phyloP scores from a whole-genome alignment of 2,888 invertebrate genomes.

The Yponomeuta evonymella region DNA sequence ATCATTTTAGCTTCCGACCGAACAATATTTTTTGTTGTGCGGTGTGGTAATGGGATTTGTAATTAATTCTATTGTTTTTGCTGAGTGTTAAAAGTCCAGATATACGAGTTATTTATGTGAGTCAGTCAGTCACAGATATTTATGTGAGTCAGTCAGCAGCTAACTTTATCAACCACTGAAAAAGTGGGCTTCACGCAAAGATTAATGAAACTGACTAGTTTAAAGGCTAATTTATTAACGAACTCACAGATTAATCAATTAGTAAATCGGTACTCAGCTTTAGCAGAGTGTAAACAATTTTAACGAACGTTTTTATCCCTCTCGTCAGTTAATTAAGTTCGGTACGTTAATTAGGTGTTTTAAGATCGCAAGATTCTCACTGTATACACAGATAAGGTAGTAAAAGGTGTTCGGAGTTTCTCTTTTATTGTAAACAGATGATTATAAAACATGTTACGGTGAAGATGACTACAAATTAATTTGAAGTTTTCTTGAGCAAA shows the following conservation, averaged over 20 bases:
- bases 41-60: neutral
- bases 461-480: neutral
- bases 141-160: no score
- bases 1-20: neutral
- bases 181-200: no score
- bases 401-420: neutral
- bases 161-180: no score
- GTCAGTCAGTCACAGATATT: no score
- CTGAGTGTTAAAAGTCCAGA: no score
- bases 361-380: slow-evolving; percentile 1
- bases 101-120: no score
- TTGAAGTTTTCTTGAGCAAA: no score
- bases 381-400: neutral
- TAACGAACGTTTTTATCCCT: neutral
- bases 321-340: neutral
- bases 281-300: neutral
- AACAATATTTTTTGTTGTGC: neutral
- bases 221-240: neutral
- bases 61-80: neutral
- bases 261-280: neutral
- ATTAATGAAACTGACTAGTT: neutral
- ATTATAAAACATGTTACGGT: neutral
- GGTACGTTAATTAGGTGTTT: neutral
- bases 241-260: neutral
- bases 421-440: slow-evolving; percentile 1